Base-by-base conservation (phyloP, 2,888 invertebrate genomes). In the Pherbina coryleti region DNA sequence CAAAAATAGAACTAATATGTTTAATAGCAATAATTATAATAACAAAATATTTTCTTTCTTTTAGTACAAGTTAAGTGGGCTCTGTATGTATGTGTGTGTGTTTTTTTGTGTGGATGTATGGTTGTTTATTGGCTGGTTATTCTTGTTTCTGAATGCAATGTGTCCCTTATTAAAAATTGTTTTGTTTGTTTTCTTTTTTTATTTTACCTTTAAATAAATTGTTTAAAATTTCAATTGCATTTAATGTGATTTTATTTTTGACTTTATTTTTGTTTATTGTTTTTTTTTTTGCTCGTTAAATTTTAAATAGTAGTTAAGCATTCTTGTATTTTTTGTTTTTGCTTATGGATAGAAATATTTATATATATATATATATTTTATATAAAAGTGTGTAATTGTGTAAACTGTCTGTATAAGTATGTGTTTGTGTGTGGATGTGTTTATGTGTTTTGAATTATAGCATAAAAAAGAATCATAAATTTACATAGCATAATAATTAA, bases 351-450 rank as follows among this genome's bases (percentile, higher is more conserved):
- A 66, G 44, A 31, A 64, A 31, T 64, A 70, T 51, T 51, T 70
- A 69, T 60, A 74, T 69, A 60, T 64, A 22, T 62, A 66, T 14
- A 57, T 55, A 22, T 77, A 67, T 75, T 73, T 14, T 64, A 62
- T 53, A 64, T 44, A 51, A 44, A 28, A n/a, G 51, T 53, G 17
- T 57, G 28, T 75, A 44, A 19, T 55, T n/a, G 28, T 70, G 17
- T 53, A 62, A 44, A 62, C 31, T 11, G 37, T 34, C 11, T 9
- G 5, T 57, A 25, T 44, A 28, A 25, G 44, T 44, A n/a, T 66
- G 37, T 66, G 37, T 67, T 8, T 67, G 44, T 67, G 44, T 37
- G 44, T 67, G 14, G 31, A n/a, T 66, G 14, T 66, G 17, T 55
- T 55, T 55, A 19, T 22, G 19, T 55, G 55, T 25, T 64, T n/a